Base-by-base conservation (phyloP, 1,140 invertebrate genomes). In the Heliconius himera region DNA sequence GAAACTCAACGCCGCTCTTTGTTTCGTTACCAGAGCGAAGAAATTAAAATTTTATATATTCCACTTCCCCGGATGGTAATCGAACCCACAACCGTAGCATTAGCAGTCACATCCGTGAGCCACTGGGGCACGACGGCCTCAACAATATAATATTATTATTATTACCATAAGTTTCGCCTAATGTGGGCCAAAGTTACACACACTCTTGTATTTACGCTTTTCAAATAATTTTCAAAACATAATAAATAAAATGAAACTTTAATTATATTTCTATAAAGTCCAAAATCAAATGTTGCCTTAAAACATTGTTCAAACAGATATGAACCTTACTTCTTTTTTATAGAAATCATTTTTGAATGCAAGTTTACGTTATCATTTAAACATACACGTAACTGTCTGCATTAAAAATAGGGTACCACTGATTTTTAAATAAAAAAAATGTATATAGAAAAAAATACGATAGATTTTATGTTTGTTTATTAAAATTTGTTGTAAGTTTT, bases 201-300 rank as follows among this genome's bases (percentile, higher is more conserved):
- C 82, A 86, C 85, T 83, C 77, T 74, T 66, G 79, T 76, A 71
- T 80, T 78, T 84, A 77, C 81, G 77, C 82, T 84, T 84, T 84
- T 86, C 85, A 86, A 84, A 86, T 86, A 83, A 86, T 86, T 81
- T 82, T 66, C 72, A 41, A 20, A 29, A 70, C 0, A 70, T 1
- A 18, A 38, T 66, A 82, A 41, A 70, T n/a, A 36, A 83, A 82
- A 80, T 70, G 73, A 49, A 78, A 77, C 81, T 80, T 78, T 86
- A 84, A 29, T 0, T 0, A 9, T 26, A 49, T 22, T 13, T 0
- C 0, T 1, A 73, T 84, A 84, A 72, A 75, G 77, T 73, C 70
- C n/a, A 80, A 46, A 76, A 82, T 84, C 8, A 0, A 78, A 56
- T 70, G 41, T 71, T 18, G 22, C n/a, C 20, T 26, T 22, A 3